Percentiles rank a stretch among this genome's conserved stretches.
Evolutionary conservation across 2,797 vertebrate species (phyloP).

Genomic region (Paratrypauchen microcephalus): DNA sequence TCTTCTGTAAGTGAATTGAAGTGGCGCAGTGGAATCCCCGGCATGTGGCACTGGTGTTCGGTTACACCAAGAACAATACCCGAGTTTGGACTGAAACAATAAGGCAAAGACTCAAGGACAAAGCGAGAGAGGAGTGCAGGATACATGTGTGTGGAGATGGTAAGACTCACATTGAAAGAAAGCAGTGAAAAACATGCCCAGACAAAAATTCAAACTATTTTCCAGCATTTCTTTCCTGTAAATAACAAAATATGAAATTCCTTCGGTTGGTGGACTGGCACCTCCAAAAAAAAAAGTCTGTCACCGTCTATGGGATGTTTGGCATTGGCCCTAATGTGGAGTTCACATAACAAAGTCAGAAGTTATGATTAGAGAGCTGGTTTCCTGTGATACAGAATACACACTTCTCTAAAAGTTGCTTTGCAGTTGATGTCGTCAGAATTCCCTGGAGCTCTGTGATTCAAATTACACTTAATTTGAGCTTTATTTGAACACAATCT

Average conservation of each 20-base stretch:
- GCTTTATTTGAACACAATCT: no score
- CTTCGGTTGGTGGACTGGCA: neutral
- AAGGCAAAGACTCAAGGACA: conserved; percentile 27
- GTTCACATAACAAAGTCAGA: no score
- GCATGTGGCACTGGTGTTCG: conserved; percentile 56
- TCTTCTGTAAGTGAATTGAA: conserved; percentile 25
- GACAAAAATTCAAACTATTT: conserved; percentile 10
- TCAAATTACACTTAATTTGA: no score
- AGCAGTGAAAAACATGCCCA: neutral
- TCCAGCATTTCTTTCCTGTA: conserved; percentile 3
- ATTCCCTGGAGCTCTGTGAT: no score
- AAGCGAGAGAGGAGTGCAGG: neutral
- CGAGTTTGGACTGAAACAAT: conserved; percentile 40
- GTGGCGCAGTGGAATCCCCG: conserved; percentile 44
- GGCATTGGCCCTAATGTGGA: neutral
- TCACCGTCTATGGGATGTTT: neutral
- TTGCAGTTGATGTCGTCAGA: no score
- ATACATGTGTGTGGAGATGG: neutral
- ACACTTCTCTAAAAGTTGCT: no score
- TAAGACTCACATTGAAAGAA: neutral
- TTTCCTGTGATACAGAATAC: no score
- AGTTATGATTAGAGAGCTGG: no score
- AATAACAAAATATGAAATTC: neutral
- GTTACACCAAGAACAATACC: conserved; percentile 40
- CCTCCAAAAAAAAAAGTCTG: neutral